A percentile compares a stretch with the other conserved stretches of the same genome.
phyloP scores from a whole-genome alignment of 2,113 vertebrate genomes.

The Rhinopomastus cyanomelas region DNA sequence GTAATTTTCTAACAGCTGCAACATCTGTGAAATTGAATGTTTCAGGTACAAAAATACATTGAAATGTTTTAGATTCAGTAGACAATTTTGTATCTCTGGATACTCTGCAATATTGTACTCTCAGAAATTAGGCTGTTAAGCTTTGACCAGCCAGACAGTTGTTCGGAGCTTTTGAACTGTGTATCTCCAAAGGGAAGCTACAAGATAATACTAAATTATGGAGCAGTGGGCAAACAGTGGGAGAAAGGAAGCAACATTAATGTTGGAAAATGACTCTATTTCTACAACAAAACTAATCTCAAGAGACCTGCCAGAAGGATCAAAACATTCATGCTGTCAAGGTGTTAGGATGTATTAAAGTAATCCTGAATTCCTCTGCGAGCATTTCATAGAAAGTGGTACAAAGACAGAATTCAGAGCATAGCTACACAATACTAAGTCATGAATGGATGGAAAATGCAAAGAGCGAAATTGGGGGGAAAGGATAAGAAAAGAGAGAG shows the following conservation, averaged over 20 bases:
- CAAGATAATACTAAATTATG: background rate
- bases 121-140: background rate
- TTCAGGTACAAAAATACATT: background rate
- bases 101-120: background rate
- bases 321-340: background rate
- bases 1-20: background rate
- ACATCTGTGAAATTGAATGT: background rate
- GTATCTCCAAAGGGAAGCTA: background rate
- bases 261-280: constrained; percentile 8
- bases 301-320: background rate
- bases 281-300: background rate
- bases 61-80: background rate
- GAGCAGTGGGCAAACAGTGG: background rate
- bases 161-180: background rate
- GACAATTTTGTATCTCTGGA: background rate
- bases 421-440: background rate
- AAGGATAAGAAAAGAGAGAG: background rate
- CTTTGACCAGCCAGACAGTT: background rate
- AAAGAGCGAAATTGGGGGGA: accelerated
- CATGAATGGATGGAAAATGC: background rate
- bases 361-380: background rate
- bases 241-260: background rate
- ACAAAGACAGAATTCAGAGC: background rate
- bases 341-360: constrained; percentile 7
- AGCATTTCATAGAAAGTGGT: background rate